Percentiles rank a stretch among this genome's conserved stretches.
Evolutionary conservation across 2,113 vertebrate genomes (phyloP).

Genomic region (Pachyramphus minor): DNA sequence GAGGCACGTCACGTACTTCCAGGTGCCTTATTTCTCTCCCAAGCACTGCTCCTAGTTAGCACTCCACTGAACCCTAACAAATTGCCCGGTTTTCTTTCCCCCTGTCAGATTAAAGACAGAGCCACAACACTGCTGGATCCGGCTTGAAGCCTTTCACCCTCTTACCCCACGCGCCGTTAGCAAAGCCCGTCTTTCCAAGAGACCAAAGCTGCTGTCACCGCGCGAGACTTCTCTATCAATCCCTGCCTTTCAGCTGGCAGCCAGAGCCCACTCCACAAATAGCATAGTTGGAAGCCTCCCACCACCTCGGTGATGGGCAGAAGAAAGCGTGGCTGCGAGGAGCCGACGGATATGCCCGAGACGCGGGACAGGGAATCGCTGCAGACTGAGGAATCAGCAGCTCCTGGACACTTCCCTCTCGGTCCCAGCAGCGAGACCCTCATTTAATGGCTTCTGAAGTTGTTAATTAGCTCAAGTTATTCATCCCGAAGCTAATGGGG

Average conservation of each 20-base stretch:
- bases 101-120: conserved; percentile 44
- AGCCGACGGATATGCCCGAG: background rate
- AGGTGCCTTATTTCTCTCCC: background rate
- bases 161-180: background rate
- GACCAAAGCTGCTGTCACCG: conserved; percentile 55
- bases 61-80: conserved; percentile 55
- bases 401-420: background rate
- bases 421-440: background rate
- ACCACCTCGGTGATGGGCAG: background rate
- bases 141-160: conserved; percentile 7
- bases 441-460: background rate
- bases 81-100: background rate
- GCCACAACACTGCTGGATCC: background rate
- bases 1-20: background rate
- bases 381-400: background rate
- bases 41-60: conserved; percentile 24
- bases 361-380: background rate
- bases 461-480: background rate
- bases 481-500: background rate
- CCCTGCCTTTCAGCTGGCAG: conserved; percentile 49
- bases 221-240: conserved; percentile 49
- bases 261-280: background rate
- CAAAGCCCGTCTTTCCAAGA: conserved; percentile 20
- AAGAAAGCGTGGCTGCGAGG: background rate
- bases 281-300: conserved; percentile 8